Conservation (phyloP, 2,888 invertebrate species). For the Uropetala carovei region DNA sequence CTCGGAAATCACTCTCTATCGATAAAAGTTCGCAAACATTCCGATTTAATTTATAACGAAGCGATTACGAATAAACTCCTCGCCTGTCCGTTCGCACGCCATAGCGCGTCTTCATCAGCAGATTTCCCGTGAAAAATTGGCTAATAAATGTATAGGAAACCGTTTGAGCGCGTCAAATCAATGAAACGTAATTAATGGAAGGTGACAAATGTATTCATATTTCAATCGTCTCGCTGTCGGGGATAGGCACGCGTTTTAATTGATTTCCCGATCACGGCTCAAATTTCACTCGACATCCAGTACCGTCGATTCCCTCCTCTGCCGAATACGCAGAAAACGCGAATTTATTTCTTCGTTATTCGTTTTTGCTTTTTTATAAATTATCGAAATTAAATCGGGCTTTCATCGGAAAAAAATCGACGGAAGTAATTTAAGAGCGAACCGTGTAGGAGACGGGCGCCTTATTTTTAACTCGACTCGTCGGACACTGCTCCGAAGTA, state of each 20-base stretch:
- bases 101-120: neutral
- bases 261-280: neutral
- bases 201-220: constrained; percentile 32
- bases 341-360: neutral
- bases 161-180: constrained; percentile 14
- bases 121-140: neutral
- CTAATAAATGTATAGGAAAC: neutral
- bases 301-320: neutral
- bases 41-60: neutral
- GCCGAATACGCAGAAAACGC: neutral
- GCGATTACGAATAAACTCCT: neutral
- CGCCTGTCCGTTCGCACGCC: neutral
- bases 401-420: neutral
- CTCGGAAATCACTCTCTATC: neutral
- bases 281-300: neutral
- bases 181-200: constrained; percentile 19
- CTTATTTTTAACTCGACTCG: neutral
- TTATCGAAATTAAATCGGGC: neutral
- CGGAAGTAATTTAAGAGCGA: neutral
- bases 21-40: neutral
- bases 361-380: neutral
- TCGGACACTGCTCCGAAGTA: neutral
- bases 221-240: constrained; percentile 3
- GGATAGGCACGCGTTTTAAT: neutral
- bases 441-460: neutral